Conservation (phyloP, 2,888 invertebrate species). For the Hydrotaea cyrtoneurina region DNA sequence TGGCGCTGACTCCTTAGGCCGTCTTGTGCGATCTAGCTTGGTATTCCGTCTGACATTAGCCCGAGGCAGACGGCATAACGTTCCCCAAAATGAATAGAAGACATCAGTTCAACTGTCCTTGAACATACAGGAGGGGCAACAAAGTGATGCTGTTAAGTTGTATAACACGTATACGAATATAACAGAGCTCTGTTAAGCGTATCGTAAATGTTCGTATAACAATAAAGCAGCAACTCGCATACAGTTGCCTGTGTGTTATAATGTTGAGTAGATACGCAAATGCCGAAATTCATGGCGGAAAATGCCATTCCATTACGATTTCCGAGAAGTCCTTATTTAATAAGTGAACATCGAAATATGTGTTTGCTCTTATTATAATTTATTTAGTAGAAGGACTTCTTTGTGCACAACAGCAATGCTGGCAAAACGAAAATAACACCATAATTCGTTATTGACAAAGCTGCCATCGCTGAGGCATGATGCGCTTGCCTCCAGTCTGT, state of each 20-base stretch:
- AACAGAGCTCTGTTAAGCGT: not conserved
- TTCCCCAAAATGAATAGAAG: too few species aligned
- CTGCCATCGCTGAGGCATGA: not conserved
- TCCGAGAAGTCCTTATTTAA: not conserved
- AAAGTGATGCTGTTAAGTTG: too few species aligned
- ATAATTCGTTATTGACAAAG: too few species aligned
- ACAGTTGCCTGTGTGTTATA: not conserved
- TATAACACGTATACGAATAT: not conserved
- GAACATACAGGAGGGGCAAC: too few species aligned
- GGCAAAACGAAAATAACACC: too few species aligned
- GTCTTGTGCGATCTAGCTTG: too few species aligned
- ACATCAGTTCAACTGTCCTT: too few species aligned
- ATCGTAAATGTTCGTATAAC: conserved; percentile 30
- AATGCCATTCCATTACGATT: not conserved
- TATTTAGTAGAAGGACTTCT: not conserved
- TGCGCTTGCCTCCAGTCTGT: not conserved
- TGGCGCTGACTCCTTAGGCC: too few species aligned
- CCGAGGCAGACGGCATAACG: too few species aligned
- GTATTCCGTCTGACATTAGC: too few species aligned
- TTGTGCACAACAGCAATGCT: not conserved
- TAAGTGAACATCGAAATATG: not conserved
- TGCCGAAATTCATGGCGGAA: not conserved
- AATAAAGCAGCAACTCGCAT: not conserved
- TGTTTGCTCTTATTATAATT: not conserved
- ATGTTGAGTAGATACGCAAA: not conserved